Evolutionary conservation across 2,888 invertebrate species (phyloP).

Genomic region (Morpho deidamia): DNA sequence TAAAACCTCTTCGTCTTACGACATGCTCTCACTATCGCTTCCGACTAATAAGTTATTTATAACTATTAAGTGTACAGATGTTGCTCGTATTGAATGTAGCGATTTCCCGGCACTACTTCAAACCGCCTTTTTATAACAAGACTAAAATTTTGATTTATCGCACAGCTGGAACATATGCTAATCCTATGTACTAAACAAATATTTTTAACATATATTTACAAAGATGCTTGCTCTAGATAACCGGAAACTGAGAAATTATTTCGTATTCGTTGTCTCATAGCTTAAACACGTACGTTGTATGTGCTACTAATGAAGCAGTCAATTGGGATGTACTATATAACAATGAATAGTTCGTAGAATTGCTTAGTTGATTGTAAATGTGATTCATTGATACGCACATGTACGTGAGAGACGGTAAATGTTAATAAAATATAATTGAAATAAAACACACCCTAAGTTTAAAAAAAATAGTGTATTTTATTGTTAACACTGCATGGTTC

Average conservation of each 20-base stretch:
- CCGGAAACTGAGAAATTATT: too few relatives aligned
- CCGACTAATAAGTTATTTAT: slow-evolving; percentile 40
- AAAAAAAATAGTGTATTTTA: too few relatives aligned
- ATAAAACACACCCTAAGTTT: too few relatives aligned
- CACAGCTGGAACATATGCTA: neutral
- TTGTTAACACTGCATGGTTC: too few relatives aligned
- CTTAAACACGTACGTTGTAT: too few relatives aligned
- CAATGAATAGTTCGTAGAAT: neutral
- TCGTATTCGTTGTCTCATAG: too few relatives aligned
- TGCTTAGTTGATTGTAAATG: neutral
- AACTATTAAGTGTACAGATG: slow-evolving; percentile 10
- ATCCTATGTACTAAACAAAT: neutral
- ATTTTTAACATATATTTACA: too few relatives aligned
- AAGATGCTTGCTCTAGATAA: too few relatives aligned
- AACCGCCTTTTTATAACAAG: neutral
- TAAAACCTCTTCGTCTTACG: slow-evolving; percentile 45
- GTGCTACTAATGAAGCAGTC: too few relatives aligned
- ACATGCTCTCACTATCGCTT: slow-evolving; percentile 59
- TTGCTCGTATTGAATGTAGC: slow-evolving; percentile 1
- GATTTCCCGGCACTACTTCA: slow-evolving; percentile 4
- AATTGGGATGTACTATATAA: neutral
- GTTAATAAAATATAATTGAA: too few relatives aligned
- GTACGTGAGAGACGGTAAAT: neutral
- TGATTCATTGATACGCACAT: neutral
- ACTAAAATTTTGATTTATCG: neutral